Base-by-base conservation (phyloP, 2,797 vertebrate species). In the Sebastiscus tertius region DNA sequence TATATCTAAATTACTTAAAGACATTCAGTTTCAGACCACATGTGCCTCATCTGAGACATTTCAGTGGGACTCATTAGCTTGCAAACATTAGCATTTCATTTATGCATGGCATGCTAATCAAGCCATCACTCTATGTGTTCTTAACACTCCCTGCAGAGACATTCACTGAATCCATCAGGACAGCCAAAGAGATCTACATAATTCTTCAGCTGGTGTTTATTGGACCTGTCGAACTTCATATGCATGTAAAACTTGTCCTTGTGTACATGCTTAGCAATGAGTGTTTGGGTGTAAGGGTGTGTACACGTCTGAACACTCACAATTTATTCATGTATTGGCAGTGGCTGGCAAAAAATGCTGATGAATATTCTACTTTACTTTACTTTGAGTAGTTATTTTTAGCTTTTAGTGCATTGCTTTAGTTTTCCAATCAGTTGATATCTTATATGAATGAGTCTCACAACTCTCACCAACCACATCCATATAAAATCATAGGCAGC, bases 41-140 rank as follows among this genome's bases (percentile, higher is more conserved):
- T 33, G 26, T 42, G 62, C 73, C 42, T 86, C n/a, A 74, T 75
- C 46, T 8, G 33, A 71, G 36, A 80, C 36, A 77, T 88, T 88
- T 87, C 87, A 81, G 26, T 59, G 81, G 72, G 81, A 76, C 58
- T 92, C 81, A 81, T 89, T 87, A 84, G 81, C 52, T 58, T 61
- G 18, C 10, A 67, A 83, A 80, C 56, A 88, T 77, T 74, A 83
- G 58, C 59, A 59, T 83, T 75, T 79, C 74, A 88, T 87, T 84
- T 80, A 88, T 82, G 83, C 86, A 78, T 72, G 81, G 10, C n/a
- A 72, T 73, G 76, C 73, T 90, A 81, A 89, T 87, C 79, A 72
- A 60, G n/a, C 65, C 27, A 71, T 73, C 74, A 36, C 84, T 78
- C 36, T 65, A 55, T 73, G 78, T 79, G 55, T 78, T 63, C 72